Evolutionary conservation across 2,113 vertebrate genomes (phyloP).

Genomic region (Spermophilus dauricus): DNA sequence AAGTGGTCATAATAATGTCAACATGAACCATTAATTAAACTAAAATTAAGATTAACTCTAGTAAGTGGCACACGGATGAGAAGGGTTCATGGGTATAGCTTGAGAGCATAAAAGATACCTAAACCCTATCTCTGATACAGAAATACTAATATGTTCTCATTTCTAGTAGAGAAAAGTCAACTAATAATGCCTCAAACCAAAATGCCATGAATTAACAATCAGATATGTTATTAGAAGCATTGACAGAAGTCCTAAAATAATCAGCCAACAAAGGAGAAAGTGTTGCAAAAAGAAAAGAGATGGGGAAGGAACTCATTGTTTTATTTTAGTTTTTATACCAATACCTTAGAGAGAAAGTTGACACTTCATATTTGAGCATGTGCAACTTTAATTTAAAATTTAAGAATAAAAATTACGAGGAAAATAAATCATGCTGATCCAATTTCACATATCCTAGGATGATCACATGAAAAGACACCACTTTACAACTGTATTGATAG

Average conservation of each 20-base stretch:
- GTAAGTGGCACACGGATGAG: not conserved
- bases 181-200: not conserved
- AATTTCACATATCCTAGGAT: not conserved
- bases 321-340: conserved; percentile 6
- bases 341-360: not conserved
- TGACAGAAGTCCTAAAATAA: not conserved
- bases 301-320: not conserved
- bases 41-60: conserved; percentile 10
- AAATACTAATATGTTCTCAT: not conserved
- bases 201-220: not conserved
- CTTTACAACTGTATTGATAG: not conserved
- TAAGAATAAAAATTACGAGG: not conserved
- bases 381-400: not conserved
- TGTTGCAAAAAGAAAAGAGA: not conserved
- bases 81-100: not conserved
- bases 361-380: not conserved
- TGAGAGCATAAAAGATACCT: not conserved
- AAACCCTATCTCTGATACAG: not conserved
- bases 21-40: not conserved
- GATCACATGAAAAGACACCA: not conserved
- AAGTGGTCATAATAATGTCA: not conserved
- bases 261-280: not conserved
- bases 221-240: conserved; percentile 9
- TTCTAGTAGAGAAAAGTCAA: not conserved
- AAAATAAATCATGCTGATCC: not conserved